Evolutionary conservation across 2,888 invertebrate genomes (phyloP), one percentile per base, ranked within the genome.

Genomic region (Magallana nippona): DNA sequence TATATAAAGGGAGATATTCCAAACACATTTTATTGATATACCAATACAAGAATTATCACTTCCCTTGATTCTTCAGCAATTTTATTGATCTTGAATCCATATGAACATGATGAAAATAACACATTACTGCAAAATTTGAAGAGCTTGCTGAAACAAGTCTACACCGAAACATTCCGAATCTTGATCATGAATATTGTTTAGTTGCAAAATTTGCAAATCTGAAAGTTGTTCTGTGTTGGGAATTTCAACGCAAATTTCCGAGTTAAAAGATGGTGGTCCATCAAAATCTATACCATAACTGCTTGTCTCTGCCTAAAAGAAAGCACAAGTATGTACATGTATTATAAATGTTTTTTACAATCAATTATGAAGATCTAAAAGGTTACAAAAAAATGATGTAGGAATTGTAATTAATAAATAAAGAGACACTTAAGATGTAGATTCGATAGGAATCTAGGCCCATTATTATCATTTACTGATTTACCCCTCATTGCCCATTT

Each of bases 171-270:
- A 82, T 77, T 78, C 62, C 1, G 84, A 84, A 17, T 84, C 84
- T 84, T 84, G 82, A n/a, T 82, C 22, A 78, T 81, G 78, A 78
- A 84, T 84, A 55, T 84, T 71, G 32, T 84, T 63, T 19, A 84
- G 63, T 19, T 82, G 81, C 19, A 60, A 60, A 60, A 60, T 60
- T 60, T 60, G 62, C 62, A 60, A 60, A 60, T 60, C 19, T 60
- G 62, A 60, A 60, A 60, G 62, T 60, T 60, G 10, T 60, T 60
- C 62, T 60, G 62, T 60, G 62, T 60, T 60, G 62, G 62, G 10
- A 60, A 60, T 60, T 60, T 60, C 62, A 60, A 60, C 19, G 62
- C 19, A 10, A 60, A 60, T 60, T 17, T 60, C 8, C 19, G 62
- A n/a, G 8, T 60, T 17, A 60, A 10, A 60, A n/a, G 62, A 44